Percentiles rank a stretch among this genome's conserved stretches.
Conservation (phyloP, 2,888 invertebrate species). For the Morinoia aosen region DNA sequence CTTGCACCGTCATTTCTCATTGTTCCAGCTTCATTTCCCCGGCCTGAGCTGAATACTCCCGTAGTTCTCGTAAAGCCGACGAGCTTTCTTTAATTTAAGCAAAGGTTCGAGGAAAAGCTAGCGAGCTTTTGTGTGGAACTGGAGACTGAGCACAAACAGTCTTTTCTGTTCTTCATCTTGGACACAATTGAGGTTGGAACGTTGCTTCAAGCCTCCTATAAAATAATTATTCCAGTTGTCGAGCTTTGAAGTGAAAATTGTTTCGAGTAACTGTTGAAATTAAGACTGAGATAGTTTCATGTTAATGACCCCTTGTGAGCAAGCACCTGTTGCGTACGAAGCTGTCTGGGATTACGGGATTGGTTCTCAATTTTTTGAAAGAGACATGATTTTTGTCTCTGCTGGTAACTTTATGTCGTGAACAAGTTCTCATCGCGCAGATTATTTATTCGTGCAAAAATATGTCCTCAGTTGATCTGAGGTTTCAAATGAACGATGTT, state of each 20-base stretch:
- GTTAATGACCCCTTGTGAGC: neutral
- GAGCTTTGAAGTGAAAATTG: neutral
- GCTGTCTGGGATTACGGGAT: neutral
- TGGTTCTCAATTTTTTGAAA: neutral
- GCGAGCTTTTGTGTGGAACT: constrained; percentile 34
- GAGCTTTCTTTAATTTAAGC: constrained; percentile 48
- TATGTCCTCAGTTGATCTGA: neutral
- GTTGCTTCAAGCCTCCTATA: neutral
- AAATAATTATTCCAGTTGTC: neutral
- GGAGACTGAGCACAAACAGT: constrained; percentile 44
- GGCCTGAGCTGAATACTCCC: constrained; percentile 36
- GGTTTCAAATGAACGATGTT: neutral
- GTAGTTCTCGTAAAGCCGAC: constrained; percentile 39
- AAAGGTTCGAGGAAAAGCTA: constrained; percentile 31
- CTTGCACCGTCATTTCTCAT: constrained; percentile 21
- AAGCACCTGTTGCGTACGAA: neutral
- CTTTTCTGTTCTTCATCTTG: constrained; percentile 22
- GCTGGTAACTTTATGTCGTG: neutral
- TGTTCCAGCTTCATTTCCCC: neutral
- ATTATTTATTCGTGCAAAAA: neutral
- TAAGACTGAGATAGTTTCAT: neutral
- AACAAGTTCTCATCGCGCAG: neutral
- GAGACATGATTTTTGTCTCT: neutral
- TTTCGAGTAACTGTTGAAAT: neutral
- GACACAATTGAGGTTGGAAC: neutral